phyloP scores from a whole-genome alignment of 2,113 vertebrate genomes.

The Ibidorhyncha struthersii region DNA sequence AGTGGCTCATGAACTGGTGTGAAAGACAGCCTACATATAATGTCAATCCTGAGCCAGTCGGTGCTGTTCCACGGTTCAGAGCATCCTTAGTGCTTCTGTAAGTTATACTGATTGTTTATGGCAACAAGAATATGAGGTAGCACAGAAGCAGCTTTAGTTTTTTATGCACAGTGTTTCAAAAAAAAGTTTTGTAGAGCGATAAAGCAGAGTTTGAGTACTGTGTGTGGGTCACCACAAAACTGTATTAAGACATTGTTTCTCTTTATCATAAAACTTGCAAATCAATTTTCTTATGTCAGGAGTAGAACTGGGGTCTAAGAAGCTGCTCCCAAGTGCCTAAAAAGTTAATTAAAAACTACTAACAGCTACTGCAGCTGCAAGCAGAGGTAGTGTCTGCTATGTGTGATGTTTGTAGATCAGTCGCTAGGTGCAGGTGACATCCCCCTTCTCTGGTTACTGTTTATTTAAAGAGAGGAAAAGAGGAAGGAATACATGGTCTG shows the following conservation, averaged over 20 bases:
- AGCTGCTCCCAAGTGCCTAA: neutral
- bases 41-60: neutral
- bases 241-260: neutral
- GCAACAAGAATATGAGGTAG: neutral
- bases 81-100: neutral
- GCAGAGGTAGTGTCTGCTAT: neutral
- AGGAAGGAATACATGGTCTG: neutral
- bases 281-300: neutral
- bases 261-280: neutral
- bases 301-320: neutral
- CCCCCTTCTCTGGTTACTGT: neutral
- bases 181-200: neutral
- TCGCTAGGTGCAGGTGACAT: neutral
- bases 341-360: neutral
- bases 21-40: neutral
- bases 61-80: neutral
- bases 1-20: neutral
- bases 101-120: neutral
- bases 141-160: neutral
- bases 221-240: neutral
- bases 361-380: neutral
- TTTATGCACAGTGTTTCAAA: neutral
- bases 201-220: neutral
- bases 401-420: neutral
- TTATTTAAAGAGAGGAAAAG: neutral